Evolutionary conservation across 2,797 vertebrate species (phyloP), one percentile per base, ranked within the genome.

Genomic region (Mus spretus): DNA sequence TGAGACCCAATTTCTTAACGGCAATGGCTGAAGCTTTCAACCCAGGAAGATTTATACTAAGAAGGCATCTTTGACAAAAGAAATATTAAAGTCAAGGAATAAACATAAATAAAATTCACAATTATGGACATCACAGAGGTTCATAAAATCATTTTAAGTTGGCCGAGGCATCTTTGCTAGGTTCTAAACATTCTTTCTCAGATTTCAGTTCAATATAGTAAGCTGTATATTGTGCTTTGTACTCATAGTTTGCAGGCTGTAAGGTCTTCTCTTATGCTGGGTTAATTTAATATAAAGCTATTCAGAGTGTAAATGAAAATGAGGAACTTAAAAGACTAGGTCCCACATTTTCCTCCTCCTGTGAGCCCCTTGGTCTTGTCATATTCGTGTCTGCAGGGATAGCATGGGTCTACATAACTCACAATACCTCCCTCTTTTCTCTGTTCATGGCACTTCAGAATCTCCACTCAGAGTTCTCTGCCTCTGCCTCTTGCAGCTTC

Each of bases 1-100:
- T 31, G 28, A 47, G 28, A 17, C 8, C 40, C 15, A 44, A 44
- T 53, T 53, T 47, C 55, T 91, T 90, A 44, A 55, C 81, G 40
- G 63, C 31, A 59, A 17, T 65, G 61, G n/a, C 50, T 63, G 44
- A 90, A 78, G 26, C 61, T 44, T 55, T 83, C 22, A 74, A 90
- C 4, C 28, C 47, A 81, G 34, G 59, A 37, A 67, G 55, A 15
- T 77, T 93, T 61, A 40, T 26, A 55, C 15, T 34, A 67, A 7
- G 37, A 89, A 86, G 13, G 8, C 72, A 20, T 74, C 78, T 31
- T 74, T 61, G 55, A 90, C 37, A 31, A 34, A 79, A 82, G 37
- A 91, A 78, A 74, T 79, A 65, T n/a, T 95, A 44, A 11, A 91
- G 9, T 59, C 74, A n/a, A 92, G 11, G 63, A 94, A 83, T 83